Base-by-base conservation (phyloP, 1,140 invertebrate genomes). In the Pectinophora gossypiella region DNA sequence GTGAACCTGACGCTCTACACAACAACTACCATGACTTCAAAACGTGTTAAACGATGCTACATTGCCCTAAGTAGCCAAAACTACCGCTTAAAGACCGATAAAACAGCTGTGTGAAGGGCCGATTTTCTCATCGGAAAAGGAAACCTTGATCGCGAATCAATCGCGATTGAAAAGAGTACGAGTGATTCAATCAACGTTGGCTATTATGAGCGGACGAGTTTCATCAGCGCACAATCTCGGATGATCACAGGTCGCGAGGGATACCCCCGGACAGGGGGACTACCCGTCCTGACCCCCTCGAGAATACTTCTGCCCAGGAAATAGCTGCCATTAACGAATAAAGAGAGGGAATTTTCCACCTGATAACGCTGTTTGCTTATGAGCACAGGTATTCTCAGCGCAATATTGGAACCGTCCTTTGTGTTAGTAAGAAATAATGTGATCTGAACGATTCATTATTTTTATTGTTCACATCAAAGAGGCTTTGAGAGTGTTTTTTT, bases 111-210 rank as follows among this genome's bases (percentile, higher is more conserved):
- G 27, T 9, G 27, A 3, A 32, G 1, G 9, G n/a, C 27, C 45
- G 43, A 52, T 57, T 55, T 52, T 57, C 44, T 51, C 45, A 52
- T 57, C n/a, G n/a, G n/a, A n/a, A 51, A 1, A 48, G 54, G 46
- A 59, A 60, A 64, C 60, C 63, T 69, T 61, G 64, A 73, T 73
- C 61, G 48, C 52, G 58, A 64, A 73, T 66, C 69, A 67, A 72
- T 72, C 58, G 58, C 43, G 54, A 48, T 27, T 72, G 66, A 76
- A 76, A 75, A 64, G 67, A 66, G 58, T 59, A 53, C 64, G 58
- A 72, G 59, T 61, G 67, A 76, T 74, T 72, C 64, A 72, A 76
- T 75, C 70, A 68, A 48, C 35, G 63, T 20, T 64, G 69, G 68
- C 74, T 66, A 81, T 81, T 76, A 71, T 70, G 52, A 65, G 23